phyloP scores from a whole-genome alignment of 2,797 vertebrate genomes.

The Menidia menidia region DNA sequence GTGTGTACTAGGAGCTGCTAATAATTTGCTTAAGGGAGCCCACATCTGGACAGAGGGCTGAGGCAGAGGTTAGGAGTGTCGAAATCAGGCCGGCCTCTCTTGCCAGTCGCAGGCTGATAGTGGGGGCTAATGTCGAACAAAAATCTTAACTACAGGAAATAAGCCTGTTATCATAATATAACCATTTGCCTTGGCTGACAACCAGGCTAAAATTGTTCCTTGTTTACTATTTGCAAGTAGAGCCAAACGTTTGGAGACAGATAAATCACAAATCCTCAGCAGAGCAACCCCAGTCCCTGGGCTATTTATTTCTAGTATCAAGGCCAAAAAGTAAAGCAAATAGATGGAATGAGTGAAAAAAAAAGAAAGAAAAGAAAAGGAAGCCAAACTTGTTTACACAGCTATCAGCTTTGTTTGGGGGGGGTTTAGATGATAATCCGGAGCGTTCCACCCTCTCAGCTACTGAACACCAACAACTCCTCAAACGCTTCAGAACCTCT shows the following conservation, averaged over 20 bases:
- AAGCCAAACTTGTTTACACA: slow-evolving; percentile 75
- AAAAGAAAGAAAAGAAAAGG: slow-evolving; percentile 24
- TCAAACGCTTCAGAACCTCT: slow-evolving; percentile 34
- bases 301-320: slow-evolving; percentile 78
- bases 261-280: slow-evolving; percentile 70
- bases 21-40: slow-evolving; percentile 94
- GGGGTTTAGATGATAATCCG: slow-evolving; percentile 74
- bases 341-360: slow-evolving; percentile 68
- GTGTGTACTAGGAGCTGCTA: slow-evolving; percentile 89
- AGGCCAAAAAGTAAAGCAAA: slow-evolving; percentile 74
- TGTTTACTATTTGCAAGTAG: slow-evolving; percentile 86
- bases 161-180: slow-evolving; percentile 89
- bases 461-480: slow-evolving; percentile 55
- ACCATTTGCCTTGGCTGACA: slow-evolving; percentile 90
- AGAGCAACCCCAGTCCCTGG: slow-evolving; percentile 51
- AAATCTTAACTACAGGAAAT: slow-evolving; percentile 94
- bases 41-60: slow-evolving; percentile 91
- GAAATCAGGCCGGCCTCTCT: slow-evolving; percentile 72
- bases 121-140: slow-evolving; percentile 89
- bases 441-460: slow-evolving; percentile 68
- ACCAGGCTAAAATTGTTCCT: slow-evolving; percentile 85
- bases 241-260: slow-evolving; percentile 76
- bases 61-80: slow-evolving; percentile 90
- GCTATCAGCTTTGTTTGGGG: slow-evolving; percentile 77
- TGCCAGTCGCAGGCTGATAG: slow-evolving; percentile 87